Evolutionary conservation across 2,888 invertebrate genomes (phyloP), one percentile per base, ranked within the genome.

Genomic region (Leptopilina syphax): DNA sequence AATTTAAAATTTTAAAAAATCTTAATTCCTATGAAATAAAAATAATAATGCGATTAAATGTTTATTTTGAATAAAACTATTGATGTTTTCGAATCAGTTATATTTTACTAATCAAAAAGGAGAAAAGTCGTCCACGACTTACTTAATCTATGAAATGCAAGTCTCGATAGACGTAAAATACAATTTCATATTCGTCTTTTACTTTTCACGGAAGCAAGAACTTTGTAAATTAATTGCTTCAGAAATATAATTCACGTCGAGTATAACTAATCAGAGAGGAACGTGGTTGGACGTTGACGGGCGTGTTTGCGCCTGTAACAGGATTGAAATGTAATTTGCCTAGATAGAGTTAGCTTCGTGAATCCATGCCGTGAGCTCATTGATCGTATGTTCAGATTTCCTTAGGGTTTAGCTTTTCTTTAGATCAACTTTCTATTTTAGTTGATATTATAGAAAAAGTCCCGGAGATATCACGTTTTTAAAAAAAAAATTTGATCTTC

Each of bases 251-350:
- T 87, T 84, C 85, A 80, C 84, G 84, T 84, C 81, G 83, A 84
- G 84, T 84, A 83, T 87, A 85, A 86, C 87, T 87, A 87, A 87
- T 87, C 86, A 87, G 85, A 83, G 81, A 82, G 86, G 86, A 87
- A 87, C 84, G 87, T 85, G 84, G 86, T 87, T 83, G 86, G 87
- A 87, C 87, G 85, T 87, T 87, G 87, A 87, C 87, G 87, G 85
- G 86, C 86, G 85, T 87, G 87, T 86, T 87, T 87, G 87, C 87
- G 86, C 85, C 87, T 87, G 86, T 85, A 86, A 85, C 80, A 83
- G 87, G 88, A 88, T 87, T 85, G 85, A 88, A 88, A 87, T 87
- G 87, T 86, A 88, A 88, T 88, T 87, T 88, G 85, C 87, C 80
- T 81, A 83, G 84, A 88, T 88, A 86, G 88, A 88, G 86, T 88